These are phyloP conservation scores for Calliphora vicina DNA, from an alignment of 1,140 invertebrate genomes.

Conservation along the genomic window DNA sequence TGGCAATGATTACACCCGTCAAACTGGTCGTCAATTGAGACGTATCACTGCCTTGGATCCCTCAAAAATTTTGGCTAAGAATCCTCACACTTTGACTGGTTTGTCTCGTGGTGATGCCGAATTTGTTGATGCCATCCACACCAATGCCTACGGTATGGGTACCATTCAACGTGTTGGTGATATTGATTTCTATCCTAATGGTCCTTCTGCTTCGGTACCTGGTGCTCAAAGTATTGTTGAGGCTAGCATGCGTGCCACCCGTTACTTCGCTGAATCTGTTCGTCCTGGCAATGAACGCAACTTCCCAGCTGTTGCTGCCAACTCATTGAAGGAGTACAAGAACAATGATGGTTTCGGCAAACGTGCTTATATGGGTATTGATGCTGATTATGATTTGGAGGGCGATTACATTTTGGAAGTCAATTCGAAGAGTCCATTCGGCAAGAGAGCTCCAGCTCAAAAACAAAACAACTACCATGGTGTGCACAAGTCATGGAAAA, in stretches of 20 bases:
- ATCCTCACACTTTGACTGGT: slow-evolving; percentile 65
- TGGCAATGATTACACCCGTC: slow-evolving; percentile 70
- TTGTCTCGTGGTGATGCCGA: slow-evolving; percentile 67
- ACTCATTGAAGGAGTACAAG: slow-evolving; percentile 56
- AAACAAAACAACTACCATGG: slow-evolving; percentile 55
- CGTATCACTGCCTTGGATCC: slow-evolving; percentile 77
- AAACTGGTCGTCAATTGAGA: slow-evolving; percentile 63
- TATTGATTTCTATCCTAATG: slow-evolving; percentile 83
- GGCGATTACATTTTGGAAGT: slow-evolving; percentile 60
- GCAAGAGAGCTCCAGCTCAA: slow-evolving; percentile 51
- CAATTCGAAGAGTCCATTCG: slow-evolving; percentile 57
- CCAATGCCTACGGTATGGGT: slow-evolving; percentile 75
- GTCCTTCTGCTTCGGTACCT: slow-evolving; percentile 63
- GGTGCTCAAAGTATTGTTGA: slow-evolving; percentile 68
- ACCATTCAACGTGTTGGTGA: slow-evolving; percentile 73
- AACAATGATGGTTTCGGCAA: slow-evolving; percentile 53
- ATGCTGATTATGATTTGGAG: slow-evolving; percentile 50
- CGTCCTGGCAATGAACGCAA: slow-evolving; percentile 60
- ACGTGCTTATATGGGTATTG: slow-evolving; percentile 58
- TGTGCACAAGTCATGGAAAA: slow-evolving; percentile 49
- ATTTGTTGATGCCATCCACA: slow-evolving; percentile 78
- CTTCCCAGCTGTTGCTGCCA: slow-evolving; percentile 57
- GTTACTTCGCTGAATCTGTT: slow-evolving; percentile 72
- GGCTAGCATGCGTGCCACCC: slow-evolving; percentile 71
- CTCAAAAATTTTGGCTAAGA: slow-evolving; percentile 71